These are phyloP conservation scores for Ageneiosus marmoratus DNA, from an alignment of 2,113 vertebrate genomes.

Conservation along the genomic window DNA sequence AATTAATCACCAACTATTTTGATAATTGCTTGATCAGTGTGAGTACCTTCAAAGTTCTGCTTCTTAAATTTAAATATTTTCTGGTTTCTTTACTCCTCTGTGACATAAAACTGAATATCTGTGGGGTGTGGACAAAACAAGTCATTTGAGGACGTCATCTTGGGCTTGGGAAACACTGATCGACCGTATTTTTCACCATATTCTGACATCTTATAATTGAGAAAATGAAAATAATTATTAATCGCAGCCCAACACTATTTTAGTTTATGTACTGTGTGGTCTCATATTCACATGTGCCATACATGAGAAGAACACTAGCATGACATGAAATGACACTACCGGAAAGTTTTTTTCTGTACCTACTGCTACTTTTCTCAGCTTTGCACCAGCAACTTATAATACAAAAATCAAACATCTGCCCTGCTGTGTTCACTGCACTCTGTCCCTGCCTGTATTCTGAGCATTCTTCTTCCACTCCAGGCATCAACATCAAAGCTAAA, in stretches of 20 bases:
- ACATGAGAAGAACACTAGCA: slow-evolving; percentile 17
- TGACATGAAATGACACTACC: neutral
- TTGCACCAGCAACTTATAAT: neutral
- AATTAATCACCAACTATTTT: too few species aligned
- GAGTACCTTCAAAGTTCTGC: too few species aligned
- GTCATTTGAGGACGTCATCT: too few species aligned
- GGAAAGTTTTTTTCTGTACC: neutral
- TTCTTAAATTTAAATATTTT: too few species aligned
- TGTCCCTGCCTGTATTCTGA: slow-evolving; percentile 6
- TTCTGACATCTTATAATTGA: too few species aligned
- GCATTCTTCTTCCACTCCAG: slow-evolving; percentile 26
- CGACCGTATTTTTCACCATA: too few species aligned
- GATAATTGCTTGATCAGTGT: too few species aligned
- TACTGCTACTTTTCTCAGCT: neutral
- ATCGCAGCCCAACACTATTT: neutral
- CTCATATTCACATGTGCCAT: neutral
- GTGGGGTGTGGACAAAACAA: too few species aligned
- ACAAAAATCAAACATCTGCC: neutral
- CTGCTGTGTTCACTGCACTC: neutral
- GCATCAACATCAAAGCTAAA: slow-evolving; percentile 7
- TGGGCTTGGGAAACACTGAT: too few species aligned
- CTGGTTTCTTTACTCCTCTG: too few species aligned
- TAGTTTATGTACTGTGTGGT: neutral
- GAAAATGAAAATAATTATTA: too few species aligned
- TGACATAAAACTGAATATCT: too few species aligned